Evolutionary conservation across 1,140 invertebrate genomes (phyloP), one percentile per base, ranked within the genome.

Genomic region (Ceratosolen fusciceps): DNA sequence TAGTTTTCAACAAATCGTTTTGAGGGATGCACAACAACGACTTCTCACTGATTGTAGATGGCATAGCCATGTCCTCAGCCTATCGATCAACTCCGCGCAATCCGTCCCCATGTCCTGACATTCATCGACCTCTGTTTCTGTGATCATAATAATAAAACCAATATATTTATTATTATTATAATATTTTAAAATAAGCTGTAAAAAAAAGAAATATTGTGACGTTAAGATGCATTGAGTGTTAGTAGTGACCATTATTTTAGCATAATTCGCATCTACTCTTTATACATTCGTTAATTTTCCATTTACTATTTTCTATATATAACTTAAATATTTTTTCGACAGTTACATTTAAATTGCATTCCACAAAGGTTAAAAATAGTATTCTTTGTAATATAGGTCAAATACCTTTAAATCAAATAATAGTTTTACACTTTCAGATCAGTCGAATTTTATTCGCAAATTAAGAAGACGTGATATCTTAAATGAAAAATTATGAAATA

Each of bases 51-150:
- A 88, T 90, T 89, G 87, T 83, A 90, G 83, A 90, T 90, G 90
- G 88, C 90, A 90, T 88, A 90, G 88, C 90, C 90, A 90, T 86
- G 86, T 88, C 86, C 88, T 88, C 86, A 90, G 88, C 89, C 89
- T 90, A 85, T 87, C 85, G 81, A 90, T 90, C 87, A 89, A 84
- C 85, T 90, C 88, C 82, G 88, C 88, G 88, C 90, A 90, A 87
- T 90, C 88, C 86, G 88, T 85, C 71, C 86, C 88, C 70, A 85
- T 82, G 75, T 90, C 89, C 81, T 79, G 85, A 84, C 89, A 90
- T 84, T 90, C 89, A 89, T 84, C 89, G 88, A 74, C 88, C 87
- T 84, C 88, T 89, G 84, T 86, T 90, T 75, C 88, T 89, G 78
- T 10, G 34, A 84, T 90, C 72, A 62, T 85, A 9, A 29, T n/a